Evolutionary conservation across 2,113 vertebrate genomes (phyloP).

Genomic region (Psammodynastes pulverulentus): DNA sequence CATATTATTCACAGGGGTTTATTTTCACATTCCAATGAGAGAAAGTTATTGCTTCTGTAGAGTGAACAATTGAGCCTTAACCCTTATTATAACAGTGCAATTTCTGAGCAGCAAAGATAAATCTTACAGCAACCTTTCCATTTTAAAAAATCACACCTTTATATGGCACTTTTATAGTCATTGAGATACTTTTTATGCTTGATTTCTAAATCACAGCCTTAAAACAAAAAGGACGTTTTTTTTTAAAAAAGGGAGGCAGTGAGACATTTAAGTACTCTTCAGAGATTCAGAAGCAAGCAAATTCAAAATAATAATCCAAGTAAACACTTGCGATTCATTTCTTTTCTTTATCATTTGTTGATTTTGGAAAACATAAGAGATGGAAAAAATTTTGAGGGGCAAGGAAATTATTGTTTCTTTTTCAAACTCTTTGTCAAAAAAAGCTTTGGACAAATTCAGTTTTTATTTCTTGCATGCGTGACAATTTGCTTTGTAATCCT

Average conservation of each 20-base stretch:
- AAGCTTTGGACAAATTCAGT: rapidly evolving
- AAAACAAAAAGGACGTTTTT: slow-evolving; percentile 49
- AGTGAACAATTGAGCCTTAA: slow-evolving; percentile 62
- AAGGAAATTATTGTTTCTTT: neutral
- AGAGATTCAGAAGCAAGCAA: slow-evolving; percentile 33
- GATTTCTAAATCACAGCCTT: slow-evolving; percentile 51
- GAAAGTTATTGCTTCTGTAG: slow-evolving; percentile 56
- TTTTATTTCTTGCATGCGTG: neutral
- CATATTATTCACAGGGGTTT: slow-evolving; percentile 65
- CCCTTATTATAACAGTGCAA: slow-evolving; percentile 56
- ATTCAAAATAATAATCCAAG: slow-evolving; percentile 34
- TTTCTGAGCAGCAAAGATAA: slow-evolving; percentile 51
- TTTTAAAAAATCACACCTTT: slow-evolving; percentile 58
- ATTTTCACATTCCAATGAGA: slow-evolving; percentile 67
- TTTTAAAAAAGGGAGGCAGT: neutral
- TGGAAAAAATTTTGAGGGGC: neutral
- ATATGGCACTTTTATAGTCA: slow-evolving; percentile 37
- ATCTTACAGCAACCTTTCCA: slow-evolving; percentile 38
- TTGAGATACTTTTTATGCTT: slow-evolving; percentile 43
- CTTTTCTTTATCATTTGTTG: slow-evolving; percentile 6
- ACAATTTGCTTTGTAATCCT: neutral
- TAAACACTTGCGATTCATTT: slow-evolving; percentile 5
- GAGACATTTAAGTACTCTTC: slow-evolving; percentile 47
- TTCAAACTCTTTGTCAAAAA: neutral
- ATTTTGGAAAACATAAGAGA: neutral